These are phyloP conservation scores for Meteorus cinctellus DNA, from an alignment of 2,888 invertebrate species.

Conservation along the genomic window DNA sequence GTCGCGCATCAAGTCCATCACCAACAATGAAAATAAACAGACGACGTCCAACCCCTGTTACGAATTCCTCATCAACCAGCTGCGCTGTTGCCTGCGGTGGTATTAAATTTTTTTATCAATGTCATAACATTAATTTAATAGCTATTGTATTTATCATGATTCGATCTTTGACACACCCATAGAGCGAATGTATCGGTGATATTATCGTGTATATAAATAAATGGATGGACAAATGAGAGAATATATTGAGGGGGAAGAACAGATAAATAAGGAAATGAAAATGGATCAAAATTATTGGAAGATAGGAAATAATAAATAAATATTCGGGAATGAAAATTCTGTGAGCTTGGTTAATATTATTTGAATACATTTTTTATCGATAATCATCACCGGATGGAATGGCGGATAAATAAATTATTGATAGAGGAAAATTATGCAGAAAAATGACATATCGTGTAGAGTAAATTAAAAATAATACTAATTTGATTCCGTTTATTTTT, in stretches of 20 bases:
- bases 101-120: conserved; percentile 11
- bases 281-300: background rate
- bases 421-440: background rate
- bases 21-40: conserved; percentile 61
- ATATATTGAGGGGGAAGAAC: no score
- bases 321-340: background rate
- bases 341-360: background rate
- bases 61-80: conserved; percentile 44
- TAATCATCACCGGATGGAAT: background rate
- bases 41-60: conserved; percentile 56
- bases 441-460: background rate
- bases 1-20: conserved; percentile 53
- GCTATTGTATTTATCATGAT: conserved; percentile 46
- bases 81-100: conserved; percentile 46
- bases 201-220: conserved; percentile 18
- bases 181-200: conserved; percentile 37
- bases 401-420: background rate
- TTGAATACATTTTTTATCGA: background rate
- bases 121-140: conserved; percentile 47
- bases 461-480: background rate
- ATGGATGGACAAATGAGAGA: background rate
- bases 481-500: background rate
- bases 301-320: background rate
- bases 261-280: background rate
- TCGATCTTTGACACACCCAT: conserved; percentile 44